Evolutionary conservation across 2,113 vertebrate species (phyloP).

Genomic region (Tupaia chinensis): DNA sequence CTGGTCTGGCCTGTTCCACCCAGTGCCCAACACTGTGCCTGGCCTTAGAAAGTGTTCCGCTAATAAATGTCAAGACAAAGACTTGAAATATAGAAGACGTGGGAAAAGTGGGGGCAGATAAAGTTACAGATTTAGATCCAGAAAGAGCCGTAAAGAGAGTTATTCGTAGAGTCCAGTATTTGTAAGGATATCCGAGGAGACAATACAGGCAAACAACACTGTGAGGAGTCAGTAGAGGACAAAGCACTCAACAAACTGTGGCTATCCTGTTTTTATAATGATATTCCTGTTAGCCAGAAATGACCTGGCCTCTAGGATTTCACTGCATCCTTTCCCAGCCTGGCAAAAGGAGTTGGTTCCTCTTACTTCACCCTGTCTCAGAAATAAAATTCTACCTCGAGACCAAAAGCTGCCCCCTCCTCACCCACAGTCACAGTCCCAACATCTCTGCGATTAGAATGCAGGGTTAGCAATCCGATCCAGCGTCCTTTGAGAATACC

Average conservation of each 20-base stretch:
- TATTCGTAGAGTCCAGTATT: neutral
- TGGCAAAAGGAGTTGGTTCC: neutral
- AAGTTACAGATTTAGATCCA: neutral
- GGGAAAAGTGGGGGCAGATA: no score
- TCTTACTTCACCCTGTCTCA: neutral
- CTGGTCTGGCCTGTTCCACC: neutral
- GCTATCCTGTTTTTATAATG: conserved; percentile 14
- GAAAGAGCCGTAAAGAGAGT: neutral
- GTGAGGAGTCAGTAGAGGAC: neutral
- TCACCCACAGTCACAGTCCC: neutral
- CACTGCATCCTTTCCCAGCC: neutral
- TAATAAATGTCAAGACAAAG: neutral
- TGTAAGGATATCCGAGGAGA: neutral
- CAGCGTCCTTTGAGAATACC: neutral
- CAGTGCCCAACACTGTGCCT: neutral
- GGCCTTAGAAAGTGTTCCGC: neutral
- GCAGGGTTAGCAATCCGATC: neutral
- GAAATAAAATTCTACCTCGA: neutral
- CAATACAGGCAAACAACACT: neutral
- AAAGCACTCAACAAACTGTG: neutral
- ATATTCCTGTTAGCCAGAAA: neutral
- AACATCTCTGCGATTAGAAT: neutral
- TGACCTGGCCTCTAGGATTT: neutral
- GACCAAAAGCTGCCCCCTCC: neutral
- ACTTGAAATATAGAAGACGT: neutral